Evolutionary conservation across 2,797 vertebrate genomes (phyloP), one percentile per base, ranked within the genome.

Genomic region (Mionectes olivaceus): DNA sequence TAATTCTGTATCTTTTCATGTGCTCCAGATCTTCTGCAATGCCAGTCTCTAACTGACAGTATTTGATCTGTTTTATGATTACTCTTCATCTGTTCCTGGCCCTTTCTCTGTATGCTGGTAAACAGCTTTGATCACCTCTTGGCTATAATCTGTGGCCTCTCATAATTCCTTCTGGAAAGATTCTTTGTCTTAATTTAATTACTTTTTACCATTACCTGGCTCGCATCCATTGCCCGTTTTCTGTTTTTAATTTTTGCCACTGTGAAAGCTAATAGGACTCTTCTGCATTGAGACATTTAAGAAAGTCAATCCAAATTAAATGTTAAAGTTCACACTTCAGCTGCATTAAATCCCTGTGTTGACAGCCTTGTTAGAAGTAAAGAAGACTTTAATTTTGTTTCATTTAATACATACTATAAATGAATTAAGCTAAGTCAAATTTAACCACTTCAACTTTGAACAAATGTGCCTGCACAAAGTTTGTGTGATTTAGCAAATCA

Each of bases 281-380:
- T 86, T 91, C 91, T 83, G 80, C 69, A 86, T 5, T 87, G 83
- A 90, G 85, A 94, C 77, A 87, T 84, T 94, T 73, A 93, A 43
- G 77, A 95, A 93, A 95, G 88, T 95, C 91, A 90, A 93, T 94
- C 80, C 90, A 96, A 96, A 96, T 95, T 95, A 93, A 91, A 95
- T 91, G 89, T 83, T 88, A 94, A 95, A 91, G 94, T 94, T 94
- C 87, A 82, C 63, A 88, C 73, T 94, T 93, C 47, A 73, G 74
- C 83, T 78, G 59, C 43, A 55, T 93, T 94, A 95, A 95, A 95
- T 88, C 83, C 74, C 50, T 73, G 55, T 79, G 74, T 95, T 90
- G 83, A 93, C 60, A 95, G 55, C 77, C 73, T 88, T 87, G 47
- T 94, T 95, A 93, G 63, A 91, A 90, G 55, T 83, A 88, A 89